Evolutionary conservation across 2,113 vertebrate genomes (phyloP), one percentile per base, ranked within the genome.

Genomic region (Clarias gariepinus): DNA sequence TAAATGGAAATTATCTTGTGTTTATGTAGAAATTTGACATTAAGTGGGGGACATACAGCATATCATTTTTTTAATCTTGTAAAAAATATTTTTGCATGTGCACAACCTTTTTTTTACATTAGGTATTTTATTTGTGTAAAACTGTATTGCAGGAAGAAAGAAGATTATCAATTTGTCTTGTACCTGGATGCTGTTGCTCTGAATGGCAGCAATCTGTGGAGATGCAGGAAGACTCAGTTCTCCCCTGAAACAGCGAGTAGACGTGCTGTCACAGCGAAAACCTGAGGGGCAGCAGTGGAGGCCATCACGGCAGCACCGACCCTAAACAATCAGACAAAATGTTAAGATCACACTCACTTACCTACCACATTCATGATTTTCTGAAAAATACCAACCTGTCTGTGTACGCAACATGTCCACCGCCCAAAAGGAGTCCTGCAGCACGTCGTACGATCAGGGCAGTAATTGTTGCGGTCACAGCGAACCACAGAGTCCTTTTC

Each of bases 261-360:
- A 93, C 11, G 91, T 90, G 19, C 21, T 2, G 82, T 94, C 93
- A 83, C 93, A 94, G 86, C 87, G 52, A 6, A 28, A 92, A 61
- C 92, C 93, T 25, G 55, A 19, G 1, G 91, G 91, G 86, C 94
- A 94, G 28, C 93, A 94, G 77, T 92, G 92, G 58, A 33, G 30
- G 21, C 94, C 94, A 85, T 93, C 91, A 21, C 64, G n/a, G 87
- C 95, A 95, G 84, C 94, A 95, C 71, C 69, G 69, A 13, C 82
- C 93, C 94, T 95, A 57, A 57, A 78, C 23, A 36, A 60, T 80
- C 93, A 76, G 52, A 18, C 4, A 18, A 28, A 85, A 58, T 60
- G 21, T 55, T 36, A 86, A 55, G 47, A 13, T 8, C 23, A 58
- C 1, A 41, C 60, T 13, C 36, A 12, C 19, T 33, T 64, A 30